A percentile compares a stretch with the other conserved stretches of the same genome.
phyloP scores from a whole-genome alignment of 2,113 vertebrate genomes.

The Cavia aperea region DNA sequence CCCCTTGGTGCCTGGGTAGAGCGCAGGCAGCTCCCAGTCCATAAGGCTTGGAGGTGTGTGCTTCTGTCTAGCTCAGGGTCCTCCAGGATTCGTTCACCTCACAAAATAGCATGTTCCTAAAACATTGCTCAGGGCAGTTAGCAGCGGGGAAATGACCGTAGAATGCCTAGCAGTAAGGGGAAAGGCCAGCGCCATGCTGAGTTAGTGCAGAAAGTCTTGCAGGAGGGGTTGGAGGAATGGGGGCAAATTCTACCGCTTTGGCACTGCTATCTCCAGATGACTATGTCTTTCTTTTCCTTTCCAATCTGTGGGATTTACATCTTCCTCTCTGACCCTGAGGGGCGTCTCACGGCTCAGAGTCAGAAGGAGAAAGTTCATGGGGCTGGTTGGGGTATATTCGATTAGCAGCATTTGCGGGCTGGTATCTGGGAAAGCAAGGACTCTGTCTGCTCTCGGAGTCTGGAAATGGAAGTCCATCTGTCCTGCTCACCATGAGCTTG shows the following conservation, averaged over 20 bases:
- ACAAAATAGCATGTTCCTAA: background rate
- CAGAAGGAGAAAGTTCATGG: background rate
- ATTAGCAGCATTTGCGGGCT: accelerated
- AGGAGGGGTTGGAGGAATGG: background rate
- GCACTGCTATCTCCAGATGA: background rate
- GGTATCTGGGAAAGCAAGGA: background rate
- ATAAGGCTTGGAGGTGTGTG: background rate
- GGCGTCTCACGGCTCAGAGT: too few relatives aligned
- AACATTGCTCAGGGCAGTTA: background rate
- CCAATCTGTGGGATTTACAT: background rate
- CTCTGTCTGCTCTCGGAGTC: background rate
- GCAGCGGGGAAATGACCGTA: background rate
- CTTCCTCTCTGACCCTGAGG: background rate
- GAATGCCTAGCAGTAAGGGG: background rate
- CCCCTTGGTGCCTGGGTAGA: background rate
- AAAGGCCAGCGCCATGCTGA: background rate
- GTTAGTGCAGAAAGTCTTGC: background rate
- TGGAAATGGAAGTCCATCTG: background rate
- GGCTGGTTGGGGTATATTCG: background rate
- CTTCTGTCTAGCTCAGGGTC: background rate
- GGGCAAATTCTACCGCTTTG: background rate
- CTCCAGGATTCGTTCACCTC: background rate
- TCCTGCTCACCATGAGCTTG: background rate
- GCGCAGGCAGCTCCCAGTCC: background rate
- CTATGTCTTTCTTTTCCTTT: background rate